A percentile compares a stretch with the other conserved stretches of the same genome.
These are phyloP conservation scores for Borostomias antarcticus DNA, from an alignment of 2,797 vertebrate genomes.

Conservation along the genomic window DNA sequence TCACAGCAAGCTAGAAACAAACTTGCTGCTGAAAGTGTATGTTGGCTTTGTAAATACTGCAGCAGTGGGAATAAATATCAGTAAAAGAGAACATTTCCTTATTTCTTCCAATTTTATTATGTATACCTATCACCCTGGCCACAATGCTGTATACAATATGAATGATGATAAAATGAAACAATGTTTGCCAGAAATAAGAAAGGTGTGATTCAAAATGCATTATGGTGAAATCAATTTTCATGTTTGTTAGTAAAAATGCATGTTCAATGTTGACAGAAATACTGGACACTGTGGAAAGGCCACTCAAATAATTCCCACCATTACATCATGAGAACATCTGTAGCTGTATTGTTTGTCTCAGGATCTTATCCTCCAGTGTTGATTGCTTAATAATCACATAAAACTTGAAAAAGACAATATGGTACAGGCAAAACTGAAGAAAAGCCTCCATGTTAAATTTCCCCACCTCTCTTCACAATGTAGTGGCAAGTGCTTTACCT, in stretches of 20 bases:
- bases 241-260: conserved; percentile 1
- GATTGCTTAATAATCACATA: too few relatives aligned
- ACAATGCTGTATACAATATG: conserved; percentile 12
- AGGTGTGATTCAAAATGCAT: not conserved
- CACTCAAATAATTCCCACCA: too few relatives aligned
- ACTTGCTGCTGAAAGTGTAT: not conserved
- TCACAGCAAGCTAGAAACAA: not conserved
- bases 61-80: not conserved
- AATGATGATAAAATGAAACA: conserved; percentile 3
- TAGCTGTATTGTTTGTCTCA: conserved; percentile 34
- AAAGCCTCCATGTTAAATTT: conserved; percentile 45
- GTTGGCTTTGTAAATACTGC: not conserved
- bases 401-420: conserved; percentile 35
- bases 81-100: not conserved
- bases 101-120: conserved; percentile 16
- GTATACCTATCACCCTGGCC: conserved; percentile 44
- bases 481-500: conserved; percentile 39
- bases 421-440: conserved; percentile 47
- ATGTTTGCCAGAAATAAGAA: not conserved
- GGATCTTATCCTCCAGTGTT: conserved; percentile 42
- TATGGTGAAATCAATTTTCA: conserved; percentile 8
- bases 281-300: conserved; percentile 13
- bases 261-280: conserved; percentile 13
- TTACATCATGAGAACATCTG: conserved; percentile 26
- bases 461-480: conserved; percentile 21